Percentiles rank a stretch among this genome's conserved stretches.
Conservation (phyloP, 2,888 invertebrate genomes). For the Thereva unica region DNA sequence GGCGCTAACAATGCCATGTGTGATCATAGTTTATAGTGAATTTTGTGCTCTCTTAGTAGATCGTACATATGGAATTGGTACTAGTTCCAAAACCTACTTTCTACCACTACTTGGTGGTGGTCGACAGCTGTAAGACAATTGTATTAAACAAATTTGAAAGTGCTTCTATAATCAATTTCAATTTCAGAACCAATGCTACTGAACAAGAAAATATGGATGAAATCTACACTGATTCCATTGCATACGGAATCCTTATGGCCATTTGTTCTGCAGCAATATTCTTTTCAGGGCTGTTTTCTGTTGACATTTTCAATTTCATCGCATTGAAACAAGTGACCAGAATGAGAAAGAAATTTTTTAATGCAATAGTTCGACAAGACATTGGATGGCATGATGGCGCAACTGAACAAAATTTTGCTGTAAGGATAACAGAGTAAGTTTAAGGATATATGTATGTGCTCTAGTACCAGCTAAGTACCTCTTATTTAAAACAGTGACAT, state of each 20-base stretch:
- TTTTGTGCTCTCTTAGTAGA: constrained; percentile 72
- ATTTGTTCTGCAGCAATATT: constrained; percentile 65
- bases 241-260: constrained; percentile 68
- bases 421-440: constrained; percentile 75
- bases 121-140: constrained; percentile 59
- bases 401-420: constrained; percentile 72
- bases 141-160: neutral
- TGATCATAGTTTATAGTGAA: constrained; percentile 74
- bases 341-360: constrained; percentile 66
- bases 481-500: constrained; percentile 66
- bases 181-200: constrained; percentile 61
- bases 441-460: neutral
- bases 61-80: constrained; percentile 63
- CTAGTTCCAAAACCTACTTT: constrained; percentile 64
- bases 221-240: constrained; percentile 67
- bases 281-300: constrained; percentile 66
- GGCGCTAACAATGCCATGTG: constrained; percentile 68
- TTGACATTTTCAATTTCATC: constrained; percentile 69
- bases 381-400: constrained; percentile 76
- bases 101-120: constrained; percentile 69
- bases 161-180: constrained; percentile 19
- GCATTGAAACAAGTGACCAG: constrained; percentile 68
- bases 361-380: constrained; percentile 70
- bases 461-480: too few species aligned
- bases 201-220: constrained; percentile 63